Conservation (phyloP, 1,140 invertebrate genomes). For the Bradynema listronoti region DNA sequence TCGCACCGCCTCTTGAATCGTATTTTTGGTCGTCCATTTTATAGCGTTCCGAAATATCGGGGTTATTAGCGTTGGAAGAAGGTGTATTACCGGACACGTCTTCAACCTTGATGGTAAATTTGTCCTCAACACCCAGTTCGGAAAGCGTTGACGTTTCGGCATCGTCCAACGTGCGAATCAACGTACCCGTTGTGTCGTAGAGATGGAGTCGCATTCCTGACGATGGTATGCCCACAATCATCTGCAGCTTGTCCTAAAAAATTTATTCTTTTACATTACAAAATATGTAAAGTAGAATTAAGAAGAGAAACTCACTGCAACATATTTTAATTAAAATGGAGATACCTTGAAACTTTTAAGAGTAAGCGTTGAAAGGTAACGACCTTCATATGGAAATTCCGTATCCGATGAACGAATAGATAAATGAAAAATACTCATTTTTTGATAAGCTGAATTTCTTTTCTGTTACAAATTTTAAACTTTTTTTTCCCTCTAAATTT, state of each 20-base stretch:
- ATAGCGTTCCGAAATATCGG: slow-evolving; percentile 9
- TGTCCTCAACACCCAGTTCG: slow-evolving; percentile 21
- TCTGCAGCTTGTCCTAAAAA: slow-evolving; percentile 29
- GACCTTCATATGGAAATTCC: slow-evolving; percentile 22
- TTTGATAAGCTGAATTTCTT: no score
- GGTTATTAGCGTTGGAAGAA: background rate
- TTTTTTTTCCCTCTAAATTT: no score
- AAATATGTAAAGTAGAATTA: no score
- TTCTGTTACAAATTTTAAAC: no score
- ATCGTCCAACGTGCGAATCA: slow-evolving; percentile 24
- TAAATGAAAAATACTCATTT: slow-evolving; percentile 15
- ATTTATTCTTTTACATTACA: no score
- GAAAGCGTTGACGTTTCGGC: slow-evolving; percentile 20
- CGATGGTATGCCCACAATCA: slow-evolving; percentile 24
- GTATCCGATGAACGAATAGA: slow-evolving; percentile 8
- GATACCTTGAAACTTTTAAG: slow-evolving; percentile 23
- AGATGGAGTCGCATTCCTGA: slow-evolving; percentile 31
- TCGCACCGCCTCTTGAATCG: slow-evolving; percentile 19
- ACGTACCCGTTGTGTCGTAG: slow-evolving; percentile 18
- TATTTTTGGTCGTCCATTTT: slow-evolving; percentile 31
- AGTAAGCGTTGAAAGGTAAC: slow-evolving; percentile 27
- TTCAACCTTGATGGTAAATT: slow-evolving; percentile 17
- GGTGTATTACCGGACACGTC: slow-evolving; percentile 22
- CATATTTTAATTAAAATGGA: slow-evolving; percentile 1
- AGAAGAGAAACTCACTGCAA: no score